A percentile compares a stretch with the other conserved stretches of the same genome.
Conservation (phyloP, 2,888 invertebrate genomes). For the Lagria hirta region DNA sequence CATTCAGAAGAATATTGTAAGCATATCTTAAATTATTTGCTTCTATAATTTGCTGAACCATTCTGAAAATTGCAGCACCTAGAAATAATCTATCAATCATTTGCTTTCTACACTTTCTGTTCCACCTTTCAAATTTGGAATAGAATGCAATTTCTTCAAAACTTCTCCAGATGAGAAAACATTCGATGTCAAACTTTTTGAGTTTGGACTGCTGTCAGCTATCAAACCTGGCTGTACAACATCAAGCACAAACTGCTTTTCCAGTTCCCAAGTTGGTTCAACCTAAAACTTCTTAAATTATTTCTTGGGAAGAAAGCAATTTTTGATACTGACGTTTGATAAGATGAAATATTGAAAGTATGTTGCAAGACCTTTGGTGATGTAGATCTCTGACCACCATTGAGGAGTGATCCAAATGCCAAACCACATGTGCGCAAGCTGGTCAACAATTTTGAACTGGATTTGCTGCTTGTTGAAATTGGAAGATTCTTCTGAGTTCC, state of each 20-base stretch:
- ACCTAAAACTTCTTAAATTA: constrained; percentile 22
- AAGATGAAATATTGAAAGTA: constrained; percentile 69
- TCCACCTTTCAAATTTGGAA: constrained; percentile 66
- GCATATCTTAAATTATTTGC: constrained; percentile 57
- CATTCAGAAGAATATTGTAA: constrained; percentile 59
- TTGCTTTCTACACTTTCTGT: constrained; percentile 13
- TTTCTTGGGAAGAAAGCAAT: no score
- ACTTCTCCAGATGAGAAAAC: constrained; percentile 58
- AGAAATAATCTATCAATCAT: constrained; percentile 14
- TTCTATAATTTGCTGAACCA: constrained; percentile 66
- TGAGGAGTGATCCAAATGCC: constrained; percentile 74
- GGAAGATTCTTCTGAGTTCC: constrained; percentile 55
- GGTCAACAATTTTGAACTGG: constrained; percentile 71
- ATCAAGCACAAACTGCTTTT: constrained; percentile 34
- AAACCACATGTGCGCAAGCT: constrained; percentile 82
- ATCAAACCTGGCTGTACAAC: constrained; percentile 30
- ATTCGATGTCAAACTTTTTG: constrained; percentile 60
- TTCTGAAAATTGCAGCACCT: constrained; percentile 56
- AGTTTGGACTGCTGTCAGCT: constrained; percentile 23
- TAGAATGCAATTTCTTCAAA: constrained; percentile 59
- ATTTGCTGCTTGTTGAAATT: constrained; percentile 64
- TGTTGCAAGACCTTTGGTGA: constrained; percentile 75
- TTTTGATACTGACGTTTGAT: constrained; percentile 33
- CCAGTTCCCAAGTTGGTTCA: constrained; percentile 29
- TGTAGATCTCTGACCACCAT: constrained; percentile 76